A percentile compares a stretch with the other conserved stretches of the same genome.
Evolutionary conservation across 2,888 invertebrate species (phyloP).

Genomic region (Diplolepis rosae): DNA sequence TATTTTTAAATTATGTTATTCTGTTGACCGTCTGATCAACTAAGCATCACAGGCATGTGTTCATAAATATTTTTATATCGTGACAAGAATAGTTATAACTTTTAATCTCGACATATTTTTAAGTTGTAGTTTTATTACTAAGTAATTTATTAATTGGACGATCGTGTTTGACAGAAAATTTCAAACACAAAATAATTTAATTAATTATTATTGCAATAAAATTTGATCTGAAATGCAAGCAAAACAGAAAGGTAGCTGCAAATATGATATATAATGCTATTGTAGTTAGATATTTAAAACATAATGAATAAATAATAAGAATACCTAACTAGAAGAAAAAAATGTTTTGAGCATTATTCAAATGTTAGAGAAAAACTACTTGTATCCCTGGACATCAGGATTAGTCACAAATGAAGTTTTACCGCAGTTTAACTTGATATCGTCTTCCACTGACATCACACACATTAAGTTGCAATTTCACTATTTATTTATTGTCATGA

Average conservation of each 20-base stretch:
- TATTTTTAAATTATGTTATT: not conserved
- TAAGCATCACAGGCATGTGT: too few species aligned
- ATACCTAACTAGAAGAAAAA: not conserved
- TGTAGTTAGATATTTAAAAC: not conserved
- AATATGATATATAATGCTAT: slow-evolving; percentile 3
- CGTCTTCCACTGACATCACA: slow-evolving; percentile 38
- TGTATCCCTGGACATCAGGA: slow-evolving; percentile 23
- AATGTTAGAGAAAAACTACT: not conserved
- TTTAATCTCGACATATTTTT: not conserved
- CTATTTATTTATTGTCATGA: slow-evolving; percentile 25
- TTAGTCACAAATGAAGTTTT: slow-evolving; percentile 2
- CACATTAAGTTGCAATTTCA: slow-evolving; percentile 17
- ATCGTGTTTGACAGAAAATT: not conserved
- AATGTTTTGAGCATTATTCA: not conserved
- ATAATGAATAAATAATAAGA: not conserved
- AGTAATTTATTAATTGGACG: slow-evolving; percentile 22
- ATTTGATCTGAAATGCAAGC: not conserved
- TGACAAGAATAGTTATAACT: not conserved
- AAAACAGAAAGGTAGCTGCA: slow-evolving; percentile 14
- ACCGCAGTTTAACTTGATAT: slow-evolving; percentile 32
- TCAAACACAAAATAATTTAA: not conserved
- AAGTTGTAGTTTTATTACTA: too few species aligned
- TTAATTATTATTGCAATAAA: not conserved
- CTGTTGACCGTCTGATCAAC: too few species aligned
- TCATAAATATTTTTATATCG: not conserved